Percentiles rank a stretch among this genome's conserved stretches.
phyloP scores from a whole-genome alignment of 2,113 vertebrate species.

The Gadus chalcogrammus region DNA sequence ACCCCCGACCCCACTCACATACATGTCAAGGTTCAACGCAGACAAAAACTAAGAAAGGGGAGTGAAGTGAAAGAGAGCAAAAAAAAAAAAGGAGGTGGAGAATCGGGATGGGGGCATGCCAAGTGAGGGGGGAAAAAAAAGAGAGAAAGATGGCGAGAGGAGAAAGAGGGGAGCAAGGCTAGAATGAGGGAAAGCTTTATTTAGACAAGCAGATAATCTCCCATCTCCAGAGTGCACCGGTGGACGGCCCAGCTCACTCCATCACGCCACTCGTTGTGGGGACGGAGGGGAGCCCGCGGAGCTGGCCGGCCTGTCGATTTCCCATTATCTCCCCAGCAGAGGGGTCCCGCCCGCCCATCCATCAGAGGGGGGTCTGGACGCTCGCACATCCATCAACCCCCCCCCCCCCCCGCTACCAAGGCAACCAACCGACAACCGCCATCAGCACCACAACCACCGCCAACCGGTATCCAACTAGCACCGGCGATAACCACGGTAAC shows the following conservation, averaged over 20 bases:
- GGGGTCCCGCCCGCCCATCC: conserved; percentile 72
- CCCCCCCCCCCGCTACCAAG: conserved; percentile 7
- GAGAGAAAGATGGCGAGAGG: conserved; percentile 22
- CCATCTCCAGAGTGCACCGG: conserved; percentile 64
- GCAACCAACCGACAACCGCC: background rate
- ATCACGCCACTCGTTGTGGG: conserved; percentile 67
- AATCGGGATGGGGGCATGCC: conserved; percentile 7
- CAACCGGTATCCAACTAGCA: too few species aligned
- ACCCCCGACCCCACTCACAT: background rate
- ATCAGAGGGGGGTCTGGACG: conserved; percentile 67
- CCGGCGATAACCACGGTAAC: too few species aligned
- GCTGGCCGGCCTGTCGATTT: conserved; percentile 79
- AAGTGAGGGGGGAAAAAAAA: conserved; percentile 15
- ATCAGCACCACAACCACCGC: too few species aligned
- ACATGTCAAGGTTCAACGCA: conserved; percentile 6
- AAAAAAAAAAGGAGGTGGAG: conserved; percentile 24
- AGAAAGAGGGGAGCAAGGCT: conserved; percentile 1
- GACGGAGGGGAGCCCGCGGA: conserved; percentile 61
- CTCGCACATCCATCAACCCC: conserved; percentile 54
- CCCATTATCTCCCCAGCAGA: conserved; percentile 77
- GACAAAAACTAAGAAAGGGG: conserved; percentile 6
- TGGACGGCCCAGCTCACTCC: conserved; percentile 64
- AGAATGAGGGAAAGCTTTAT: conserved; percentile 58
- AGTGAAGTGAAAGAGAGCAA: background rate
- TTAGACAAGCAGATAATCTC: conserved; percentile 71